Evolutionary conservation across 1,140 invertebrate species (phyloP), one percentile per base, ranked within the genome.

Genomic region (Maconellicoccus hirsutus): DNA sequence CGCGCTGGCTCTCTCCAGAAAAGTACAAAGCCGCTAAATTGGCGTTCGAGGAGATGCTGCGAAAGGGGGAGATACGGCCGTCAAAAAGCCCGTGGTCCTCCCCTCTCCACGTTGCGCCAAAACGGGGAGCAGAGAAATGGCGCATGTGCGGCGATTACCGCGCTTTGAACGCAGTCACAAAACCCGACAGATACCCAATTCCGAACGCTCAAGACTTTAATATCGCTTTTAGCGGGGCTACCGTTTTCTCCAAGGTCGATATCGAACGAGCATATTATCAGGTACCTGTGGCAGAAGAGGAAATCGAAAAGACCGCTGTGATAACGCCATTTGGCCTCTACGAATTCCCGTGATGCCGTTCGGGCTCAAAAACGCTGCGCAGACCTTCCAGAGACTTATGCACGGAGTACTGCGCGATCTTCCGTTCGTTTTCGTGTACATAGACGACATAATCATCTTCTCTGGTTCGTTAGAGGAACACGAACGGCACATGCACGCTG

Each of bases 261-360:
- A 71, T 83, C 16, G 75, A 75, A 0, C 78, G 77, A 29, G 83
- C 83, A n/a, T 84, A 80, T 74, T 79, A 79, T 73, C 82, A 85
- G 72, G 75, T 85, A 7, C 73, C 76, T 4, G 76, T 85, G 1
- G 76, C 79, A 3, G 70, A 73, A 23, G 33, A 73, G 0, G 76
- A 77, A 61, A 78, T 75, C 12, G 73, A 78, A 10, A 84, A 83
- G 76, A 84, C 82, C 0, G 82, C 81, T 0, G 83, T 84, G 75
- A 75, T 73, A 6, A 75, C 74, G 22, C 63, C 75, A 39, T 71
- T 75, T 59, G 78, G 78, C 0, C 76, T 78, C 72, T 80, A 77
- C 59, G 77, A 79, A 71, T 82, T 79, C 71, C 39, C 73, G 6
- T 61, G 63, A 79, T 82, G 78, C 78, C 80, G 1, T 81, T 80